phyloP scores from a whole-genome alignment of 2,888 invertebrate species.

The Agrochola circellaris region DNA sequence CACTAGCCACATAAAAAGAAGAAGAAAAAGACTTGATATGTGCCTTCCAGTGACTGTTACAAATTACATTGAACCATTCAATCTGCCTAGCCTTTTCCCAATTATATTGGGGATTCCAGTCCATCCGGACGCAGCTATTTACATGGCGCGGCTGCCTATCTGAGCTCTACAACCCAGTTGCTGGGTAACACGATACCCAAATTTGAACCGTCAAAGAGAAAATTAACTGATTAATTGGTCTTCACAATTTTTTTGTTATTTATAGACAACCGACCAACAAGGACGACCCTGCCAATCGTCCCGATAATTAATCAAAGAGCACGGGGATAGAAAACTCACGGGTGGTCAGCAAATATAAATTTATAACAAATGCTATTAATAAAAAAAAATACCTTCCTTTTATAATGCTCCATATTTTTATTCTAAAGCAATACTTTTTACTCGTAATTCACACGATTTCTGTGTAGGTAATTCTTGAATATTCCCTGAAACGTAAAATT shows the following conservation, averaged over 20 bases:
- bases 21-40: neutral
- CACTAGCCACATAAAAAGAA: too few relatives aligned
- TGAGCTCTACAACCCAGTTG: too few relatives aligned
- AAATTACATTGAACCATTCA: conserved; percentile 1
- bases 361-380: too few relatives aligned
- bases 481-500: neutral
- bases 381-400: too few relatives aligned
- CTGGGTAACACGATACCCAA: too few relatives aligned
- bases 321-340: neutral
- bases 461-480: neutral
- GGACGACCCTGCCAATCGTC: neutral
- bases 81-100: too few relatives aligned
- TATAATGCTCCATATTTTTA: neutral
- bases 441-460: neutral
- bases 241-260: conserved; percentile 5
- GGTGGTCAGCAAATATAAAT: too few relatives aligned
- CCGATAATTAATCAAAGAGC: neutral
- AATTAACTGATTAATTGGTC: neutral
- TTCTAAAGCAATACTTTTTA: too few relatives aligned
- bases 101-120: too few relatives aligned
- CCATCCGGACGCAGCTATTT: too few relatives aligned
- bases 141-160: too few relatives aligned
- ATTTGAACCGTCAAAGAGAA: neutral
- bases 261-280: neutral
- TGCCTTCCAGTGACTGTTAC: neutral